Percentiles rank a stretch among this genome's conserved stretches.
These are phyloP conservation scores for Enteromius paludinosus DNA, from an alignment of 2,797 vertebrate genomes.

Conservation along the genomic window DNA sequence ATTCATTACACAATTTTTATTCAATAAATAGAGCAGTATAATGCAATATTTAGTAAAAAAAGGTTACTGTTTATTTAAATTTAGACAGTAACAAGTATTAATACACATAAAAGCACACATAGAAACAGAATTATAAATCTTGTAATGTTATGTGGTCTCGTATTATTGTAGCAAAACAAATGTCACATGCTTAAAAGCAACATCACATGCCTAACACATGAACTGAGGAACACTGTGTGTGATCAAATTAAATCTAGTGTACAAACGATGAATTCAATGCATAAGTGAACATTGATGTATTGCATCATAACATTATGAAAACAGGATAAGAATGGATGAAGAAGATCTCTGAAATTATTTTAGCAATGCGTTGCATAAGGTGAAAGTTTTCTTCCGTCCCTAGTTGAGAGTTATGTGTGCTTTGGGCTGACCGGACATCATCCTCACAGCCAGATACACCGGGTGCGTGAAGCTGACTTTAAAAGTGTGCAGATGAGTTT, in stretches of 20 bases:
- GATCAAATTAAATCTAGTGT: neutral
- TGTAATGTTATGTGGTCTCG: neutral
- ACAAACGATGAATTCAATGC: neutral
- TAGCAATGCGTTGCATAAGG: neutral
- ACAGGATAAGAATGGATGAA: neutral
- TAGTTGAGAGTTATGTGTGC: slow-evolving; percentile 69
- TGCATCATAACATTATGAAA: neutral
- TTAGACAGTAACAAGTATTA: neutral
- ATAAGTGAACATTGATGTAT: neutral
- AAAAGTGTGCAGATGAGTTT: slow-evolving; percentile 76
- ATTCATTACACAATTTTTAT: neutral
- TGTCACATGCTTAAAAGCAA: slow-evolving; percentile 1
- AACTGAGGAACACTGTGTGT: neutral
- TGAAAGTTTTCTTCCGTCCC: slow-evolving; percentile 42
- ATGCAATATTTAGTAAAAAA: neutral
- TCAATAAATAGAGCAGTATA: neutral
- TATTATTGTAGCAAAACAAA: neutral
- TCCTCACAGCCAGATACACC: slow-evolving; percentile 77
- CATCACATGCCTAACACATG: neutral
- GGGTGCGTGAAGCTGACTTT: slow-evolving; percentile 71
- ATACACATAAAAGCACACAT: neutral
- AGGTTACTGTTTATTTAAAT: slow-evolving; percentile 2
- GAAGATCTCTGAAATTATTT: neutral
- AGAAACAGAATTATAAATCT: neutral
- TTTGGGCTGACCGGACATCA: slow-evolving; percentile 78